Evolutionary conservation across 2,797 vertebrate species (phyloP).

Genomic region (Brachyalestes nurse): DNA sequence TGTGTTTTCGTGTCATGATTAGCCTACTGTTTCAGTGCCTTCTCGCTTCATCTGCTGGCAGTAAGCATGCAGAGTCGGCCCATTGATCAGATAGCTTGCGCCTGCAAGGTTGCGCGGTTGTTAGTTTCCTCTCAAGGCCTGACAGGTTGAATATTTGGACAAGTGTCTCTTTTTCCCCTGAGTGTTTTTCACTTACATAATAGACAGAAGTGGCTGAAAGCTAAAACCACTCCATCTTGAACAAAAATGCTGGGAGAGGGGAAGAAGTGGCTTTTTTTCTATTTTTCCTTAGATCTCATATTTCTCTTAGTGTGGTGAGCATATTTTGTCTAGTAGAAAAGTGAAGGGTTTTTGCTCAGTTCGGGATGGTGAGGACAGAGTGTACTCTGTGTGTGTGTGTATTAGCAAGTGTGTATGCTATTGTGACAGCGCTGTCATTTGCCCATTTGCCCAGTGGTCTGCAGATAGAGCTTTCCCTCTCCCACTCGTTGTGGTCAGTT

Average conservation of each 20-base stretch:
- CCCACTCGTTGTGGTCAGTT: slow-evolving; percentile 56
- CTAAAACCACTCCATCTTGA: slow-evolving; percentile 61
- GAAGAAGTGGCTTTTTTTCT: slow-evolving; percentile 40
- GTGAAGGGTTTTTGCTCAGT: slow-evolving; percentile 24
- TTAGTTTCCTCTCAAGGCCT: slow-evolving; percentile 28
- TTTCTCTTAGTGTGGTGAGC: slow-evolving; percentile 31
- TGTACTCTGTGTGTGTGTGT: not conserved
- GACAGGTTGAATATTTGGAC: slow-evolving; percentile 62
- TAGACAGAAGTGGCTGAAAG: slow-evolving; percentile 56
- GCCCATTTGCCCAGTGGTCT: slow-evolving; percentile 55
- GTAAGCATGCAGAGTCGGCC: not conserved
- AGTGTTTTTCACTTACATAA: slow-evolving; percentile 63
- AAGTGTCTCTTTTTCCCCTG: slow-evolving; percentile 57
- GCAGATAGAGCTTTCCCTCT: slow-evolving; percentile 79
- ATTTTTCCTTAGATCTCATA: slow-evolving; percentile 38
- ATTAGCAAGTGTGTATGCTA: slow-evolving; percentile 4
- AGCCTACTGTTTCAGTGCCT: not conserved
- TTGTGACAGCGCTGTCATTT: slow-evolving; percentile 60
- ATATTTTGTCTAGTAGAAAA: slow-evolving; percentile 16
- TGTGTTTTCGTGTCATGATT: slow-evolving; percentile 9
- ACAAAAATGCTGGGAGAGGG: slow-evolving; percentile 57
- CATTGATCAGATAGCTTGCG: slow-evolving; percentile 8
- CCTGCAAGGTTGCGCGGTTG: slow-evolving; percentile 3
- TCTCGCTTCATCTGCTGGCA: not conserved
- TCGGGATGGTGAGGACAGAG: slow-evolving; percentile 22